phyloP scores from a whole-genome alignment of 2,888 invertebrate genomes.

The Ophion ellenae region DNA sequence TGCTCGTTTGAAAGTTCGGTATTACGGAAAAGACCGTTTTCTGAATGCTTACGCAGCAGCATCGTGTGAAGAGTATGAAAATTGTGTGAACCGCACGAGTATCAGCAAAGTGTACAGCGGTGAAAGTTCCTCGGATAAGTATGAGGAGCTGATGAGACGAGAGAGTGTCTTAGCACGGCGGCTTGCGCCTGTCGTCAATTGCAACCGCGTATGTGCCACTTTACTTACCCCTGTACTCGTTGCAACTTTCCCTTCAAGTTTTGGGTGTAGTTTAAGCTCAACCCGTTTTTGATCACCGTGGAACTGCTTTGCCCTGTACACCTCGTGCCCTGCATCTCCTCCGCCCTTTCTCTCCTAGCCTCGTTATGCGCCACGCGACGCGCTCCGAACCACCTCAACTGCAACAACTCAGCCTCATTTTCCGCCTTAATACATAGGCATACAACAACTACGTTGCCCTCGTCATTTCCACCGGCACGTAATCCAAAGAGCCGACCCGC shows the following conservation, averaged over 20 bases:
- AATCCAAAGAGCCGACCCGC: slow-evolving; percentile 1
- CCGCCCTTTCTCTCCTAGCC: background rate
- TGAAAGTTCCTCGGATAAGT: slow-evolving; percentile 9
- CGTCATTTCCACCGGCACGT: slow-evolving; percentile 4
- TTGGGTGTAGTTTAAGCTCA: slow-evolving; percentile 46
- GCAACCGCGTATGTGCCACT: slow-evolving; percentile 35
- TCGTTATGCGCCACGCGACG: slow-evolving; percentile 4
- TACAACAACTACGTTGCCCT: background rate
- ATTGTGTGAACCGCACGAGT: too few relatives aligned
- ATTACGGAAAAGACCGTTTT: too few relatives aligned
- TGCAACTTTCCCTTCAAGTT: slow-evolving; percentile 53
- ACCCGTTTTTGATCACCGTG: slow-evolving; percentile 16
- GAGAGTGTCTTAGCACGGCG: slow-evolving; percentile 15
- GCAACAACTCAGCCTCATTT: background rate
- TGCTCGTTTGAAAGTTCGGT: too few relatives aligned
- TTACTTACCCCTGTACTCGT: slow-evolving; percentile 20
- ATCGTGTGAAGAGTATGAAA: too few relatives aligned
- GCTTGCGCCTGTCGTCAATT: slow-evolving; percentile 24
- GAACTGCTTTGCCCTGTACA: background rate
- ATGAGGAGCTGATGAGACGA: background rate
- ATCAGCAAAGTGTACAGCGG: slow-evolving; percentile 16
- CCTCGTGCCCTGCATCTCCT: slow-evolving; percentile 2
- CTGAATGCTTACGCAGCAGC: too few relatives aligned
- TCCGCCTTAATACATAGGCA: background rate
- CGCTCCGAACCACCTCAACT: background rate